phyloP scores from a whole-genome alignment of 1,140 invertebrate species.

The Leptestheria dahalacensis region DNA sequence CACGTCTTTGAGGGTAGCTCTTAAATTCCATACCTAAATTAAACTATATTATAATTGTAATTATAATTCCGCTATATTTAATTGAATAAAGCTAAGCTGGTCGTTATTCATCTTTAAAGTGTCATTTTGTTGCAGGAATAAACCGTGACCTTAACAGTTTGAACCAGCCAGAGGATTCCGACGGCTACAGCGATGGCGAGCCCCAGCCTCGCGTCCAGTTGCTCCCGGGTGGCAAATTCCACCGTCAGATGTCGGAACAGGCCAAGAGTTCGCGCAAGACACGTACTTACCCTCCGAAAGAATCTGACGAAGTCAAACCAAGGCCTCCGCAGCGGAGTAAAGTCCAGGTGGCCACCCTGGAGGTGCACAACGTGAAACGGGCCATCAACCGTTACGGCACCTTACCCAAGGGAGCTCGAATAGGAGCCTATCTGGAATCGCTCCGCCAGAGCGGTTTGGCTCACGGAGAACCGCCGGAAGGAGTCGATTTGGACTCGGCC shows the following conservation, averaged over 20 bases:
- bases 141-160: conserved; percentile 34
- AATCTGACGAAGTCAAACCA: conserved; percentile 1
- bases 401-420: conserved; percentile 82
- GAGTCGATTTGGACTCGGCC: conserved; percentile 9
- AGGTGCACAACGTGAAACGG: conserved; percentile 90
- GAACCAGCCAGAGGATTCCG: conserved; percentile 37
- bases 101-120: conserved; percentile 7
- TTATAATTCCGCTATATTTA: background rate
- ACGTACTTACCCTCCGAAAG: conserved; percentile 37
- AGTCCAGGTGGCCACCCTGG: conserved; percentile 67
- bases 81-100: background rate
- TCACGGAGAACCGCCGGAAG: conserved; percentile 17
- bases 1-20: conserved; percentile 44
- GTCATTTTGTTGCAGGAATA: conserved; percentile 25
- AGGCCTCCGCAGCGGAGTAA: conserved; percentile 28
- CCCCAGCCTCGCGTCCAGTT: background rate
- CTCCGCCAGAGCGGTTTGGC: conserved; percentile 58
- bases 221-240: conserved; percentile 6
- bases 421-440: conserved; percentile 88
- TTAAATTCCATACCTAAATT: conserved; percentile 18
- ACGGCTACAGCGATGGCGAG: conserved; percentile 43
- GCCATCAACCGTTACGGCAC: conserved; percentile 95
- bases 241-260: conserved; percentile 8
- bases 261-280: conserved; percentile 34
- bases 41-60: background rate